Conservation (phyloP, 2,888 invertebrate genomes). For the Onthophagus sagittarius region DNA sequence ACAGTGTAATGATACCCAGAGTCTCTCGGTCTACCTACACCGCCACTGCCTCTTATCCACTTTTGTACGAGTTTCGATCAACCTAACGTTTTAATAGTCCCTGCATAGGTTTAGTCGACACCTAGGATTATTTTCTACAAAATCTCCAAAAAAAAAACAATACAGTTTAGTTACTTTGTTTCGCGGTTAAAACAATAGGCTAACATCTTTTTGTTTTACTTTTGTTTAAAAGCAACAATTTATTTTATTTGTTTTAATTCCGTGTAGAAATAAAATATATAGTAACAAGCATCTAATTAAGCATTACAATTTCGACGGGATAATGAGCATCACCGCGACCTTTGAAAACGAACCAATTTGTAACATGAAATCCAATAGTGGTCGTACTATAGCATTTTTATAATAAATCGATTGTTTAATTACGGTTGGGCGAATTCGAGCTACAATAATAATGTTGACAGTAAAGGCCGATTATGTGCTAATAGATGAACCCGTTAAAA, state of each 20-base stretch:
- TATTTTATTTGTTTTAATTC: background rate
- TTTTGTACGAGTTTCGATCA: background rate
- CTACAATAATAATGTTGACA: conserved; percentile 5
- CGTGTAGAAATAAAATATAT: background rate
- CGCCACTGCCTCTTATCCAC: background rate
- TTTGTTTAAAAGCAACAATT: background rate
- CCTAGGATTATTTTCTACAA: background rate
- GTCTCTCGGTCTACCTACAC: background rate
- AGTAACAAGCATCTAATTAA: background rate
- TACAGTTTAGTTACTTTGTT: background rate
- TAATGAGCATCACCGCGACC: conserved; percentile 1
- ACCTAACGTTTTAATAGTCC: background rate
- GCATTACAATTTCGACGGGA: background rate
- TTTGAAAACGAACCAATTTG: conserved; percentile 7
- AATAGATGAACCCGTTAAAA: background rate
- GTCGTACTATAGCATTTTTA: background rate
- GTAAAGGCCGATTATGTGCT: conserved; percentile 1
- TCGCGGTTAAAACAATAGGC: background rate
- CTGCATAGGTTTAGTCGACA: background rate
- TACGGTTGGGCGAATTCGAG: background rate
- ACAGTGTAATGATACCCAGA: background rate
- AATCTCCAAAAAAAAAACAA: background rate
- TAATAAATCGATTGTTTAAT: conserved; percentile 3
- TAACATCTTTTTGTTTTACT: background rate
- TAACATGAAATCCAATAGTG: conserved; percentile 7